Conservation (phyloP, 1,140 invertebrate genomes). For the Panagrolaimus sp. region DNA sequence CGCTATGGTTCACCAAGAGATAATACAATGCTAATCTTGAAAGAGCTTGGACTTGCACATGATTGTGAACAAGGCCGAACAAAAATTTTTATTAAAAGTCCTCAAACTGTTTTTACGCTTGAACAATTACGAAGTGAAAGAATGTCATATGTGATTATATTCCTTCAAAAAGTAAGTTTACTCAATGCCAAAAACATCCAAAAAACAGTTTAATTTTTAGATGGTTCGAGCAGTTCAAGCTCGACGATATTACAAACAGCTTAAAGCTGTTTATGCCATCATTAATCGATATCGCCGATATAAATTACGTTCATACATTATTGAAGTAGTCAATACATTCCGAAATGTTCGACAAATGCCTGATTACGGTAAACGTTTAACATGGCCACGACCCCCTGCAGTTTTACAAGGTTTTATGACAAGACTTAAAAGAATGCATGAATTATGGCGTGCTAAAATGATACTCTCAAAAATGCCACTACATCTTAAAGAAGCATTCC, state of each 20-base stretch:
- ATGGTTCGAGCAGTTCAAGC: constrained; percentile 77
- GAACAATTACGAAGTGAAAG: constrained; percentile 68
- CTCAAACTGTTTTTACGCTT: constrained; percentile 77
- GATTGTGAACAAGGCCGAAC: constrained; percentile 89
- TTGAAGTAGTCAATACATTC: constrained; percentile 64
- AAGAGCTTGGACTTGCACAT: constrained; percentile 70
- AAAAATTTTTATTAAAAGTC: constrained; percentile 86
- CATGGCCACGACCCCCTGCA: constrained; percentile 74
- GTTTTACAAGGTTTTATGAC: constrained; percentile 64
- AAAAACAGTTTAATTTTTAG: constrained; percentile 42
- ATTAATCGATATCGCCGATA: constrained; percentile 76
- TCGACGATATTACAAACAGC: constrained; percentile 71
- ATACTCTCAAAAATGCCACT: constrained; percentile 73
- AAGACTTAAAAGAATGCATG: constrained; percentile 63
- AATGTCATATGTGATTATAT: constrained; percentile 79
- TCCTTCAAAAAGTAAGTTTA: constrained; percentile 81
- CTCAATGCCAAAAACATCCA: not conserved
- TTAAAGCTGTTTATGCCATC: constrained; percentile 76
- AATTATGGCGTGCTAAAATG: constrained; percentile 80
- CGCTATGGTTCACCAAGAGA: constrained; percentile 70
- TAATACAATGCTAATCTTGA: constrained; percentile 74
- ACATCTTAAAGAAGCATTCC: constrained; percentile 77
- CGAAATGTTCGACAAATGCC: constrained; percentile 35
- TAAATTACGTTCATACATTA: constrained; percentile 74
- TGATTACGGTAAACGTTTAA: constrained; percentile 73